Evolutionary conservation across 2,797 vertebrate species (phyloP), one percentile per base, ranked within the genome.

Genomic region (Eurystomus glaucurus): DNA sequence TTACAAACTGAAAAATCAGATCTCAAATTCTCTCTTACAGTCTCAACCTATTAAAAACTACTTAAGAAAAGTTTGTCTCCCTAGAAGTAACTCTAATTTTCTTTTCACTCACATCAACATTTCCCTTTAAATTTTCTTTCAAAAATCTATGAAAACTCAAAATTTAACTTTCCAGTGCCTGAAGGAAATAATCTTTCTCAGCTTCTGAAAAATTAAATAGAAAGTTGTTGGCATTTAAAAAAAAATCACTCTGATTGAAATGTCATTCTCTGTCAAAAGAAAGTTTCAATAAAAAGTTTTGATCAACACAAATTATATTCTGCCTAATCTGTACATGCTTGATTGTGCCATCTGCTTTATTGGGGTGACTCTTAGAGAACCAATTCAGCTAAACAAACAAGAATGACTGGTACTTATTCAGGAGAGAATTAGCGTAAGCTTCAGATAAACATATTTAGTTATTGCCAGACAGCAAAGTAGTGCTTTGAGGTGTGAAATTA

Each of bases 401-500:
- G 52, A 93, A 60, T 50, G 37, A 61, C 68, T 83, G 43, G 7
- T 85, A n/a, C 45, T 84, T 78, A 78, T 54, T 93, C 75, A 65
- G 41, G n/a, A 84, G 17, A 23, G 61, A 86, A 86, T 86, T 62
- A 84, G 26, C 70, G 20, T 65, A 81, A 80, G 29, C 20, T 90
- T 93, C 69, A 91, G 39, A 85, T 54, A 90, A 83, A 83, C 6
- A 0, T 57, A 90, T 52, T 85, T 65, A 81, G 45, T 57, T 45
- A 62, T 77, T 1, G 0, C 45, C 68, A 90, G 85, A 77, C 2
- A 75, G 54, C 54, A 78, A 35, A 93, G n/a, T 31, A 52, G 43
- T 75, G 75, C 35, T 91, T 81, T 88, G 37, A 93, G 89, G 41
- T 90, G 54, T 81, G 58, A 93, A 94, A 86, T 81, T 84, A 64